Percentiles rank a stretch among this genome's conserved stretches.
phyloP scores from a whole-genome alignment of 2,888 invertebrate genomes.

The Rosalia funebris region DNA sequence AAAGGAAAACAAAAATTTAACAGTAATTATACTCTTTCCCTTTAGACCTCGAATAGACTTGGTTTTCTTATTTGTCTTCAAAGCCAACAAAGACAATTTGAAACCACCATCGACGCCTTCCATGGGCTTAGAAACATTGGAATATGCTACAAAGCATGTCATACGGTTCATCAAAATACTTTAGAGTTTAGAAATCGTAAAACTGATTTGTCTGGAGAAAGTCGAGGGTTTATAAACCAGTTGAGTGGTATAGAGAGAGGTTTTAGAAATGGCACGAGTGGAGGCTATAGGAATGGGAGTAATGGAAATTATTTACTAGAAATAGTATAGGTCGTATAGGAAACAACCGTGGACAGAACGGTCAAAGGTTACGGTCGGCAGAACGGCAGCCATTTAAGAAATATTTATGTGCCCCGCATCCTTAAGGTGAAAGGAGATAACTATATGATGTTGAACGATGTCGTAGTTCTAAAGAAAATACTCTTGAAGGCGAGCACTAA shows the following conservation, averaged over 20 bases:
- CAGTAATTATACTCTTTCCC: no score
- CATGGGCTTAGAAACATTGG: no score
- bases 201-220: constrained; percentile 27
- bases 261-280: constrained; percentile 45
- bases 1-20: no score
- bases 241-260: constrained; percentile 60
- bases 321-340: constrained; percentile 59
- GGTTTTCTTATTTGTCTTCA: constrained; percentile 4
- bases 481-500: constrained; percentile 81
- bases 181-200: constrained; percentile 40
- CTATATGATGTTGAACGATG: constrained; percentile 78
- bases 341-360: constrained; percentile 57
- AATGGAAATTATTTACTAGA: constrained; percentile 49
- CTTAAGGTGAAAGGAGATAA: constrained; percentile 72
- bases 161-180: constrained; percentile 48
- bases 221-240: constrained; percentile 45
- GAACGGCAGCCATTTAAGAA: constrained; percentile 85
- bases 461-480: constrained; percentile 83
- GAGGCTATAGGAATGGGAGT: constrained; percentile 50
- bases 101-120: no score
- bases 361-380: constrained; percentile 69
- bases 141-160: no score
- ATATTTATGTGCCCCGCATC: constrained; percentile 83
- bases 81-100: not conserved
- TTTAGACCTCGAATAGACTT: no score